Evolutionary conservation across 2,113 vertebrate genomes (phyloP).

Genomic region (Pipra filicauda): DNA sequence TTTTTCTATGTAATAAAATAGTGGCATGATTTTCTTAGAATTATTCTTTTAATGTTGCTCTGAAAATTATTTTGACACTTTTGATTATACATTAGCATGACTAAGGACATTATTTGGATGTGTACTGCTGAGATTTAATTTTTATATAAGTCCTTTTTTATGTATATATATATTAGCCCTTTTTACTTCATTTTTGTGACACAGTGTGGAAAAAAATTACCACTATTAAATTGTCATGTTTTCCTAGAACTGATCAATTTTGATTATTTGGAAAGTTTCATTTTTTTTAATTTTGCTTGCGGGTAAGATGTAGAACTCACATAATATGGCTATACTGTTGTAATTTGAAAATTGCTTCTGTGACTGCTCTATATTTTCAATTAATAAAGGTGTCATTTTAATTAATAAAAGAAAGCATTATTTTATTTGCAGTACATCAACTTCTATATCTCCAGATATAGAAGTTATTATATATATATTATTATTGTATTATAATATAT

Average conservation of each 20-base stretch:
- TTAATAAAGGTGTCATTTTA: not conserved
- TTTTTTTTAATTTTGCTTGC: not conserved
- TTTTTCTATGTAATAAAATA: not conserved
- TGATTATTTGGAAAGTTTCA: not conserved
- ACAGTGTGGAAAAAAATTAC: not conserved
- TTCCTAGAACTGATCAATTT: not conserved
- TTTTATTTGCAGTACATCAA: not conserved
- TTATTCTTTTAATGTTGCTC: not conserved
- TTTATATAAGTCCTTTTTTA: not conserved
- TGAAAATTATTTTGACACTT: not conserved
- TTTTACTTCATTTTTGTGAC: not conserved
- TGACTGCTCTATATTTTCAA: not conserved
- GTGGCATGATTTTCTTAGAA: not conserved
- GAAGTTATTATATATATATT: too few species aligned
- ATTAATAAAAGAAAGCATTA: not conserved
- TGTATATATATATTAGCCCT: not conserved
- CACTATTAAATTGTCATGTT: not conserved
- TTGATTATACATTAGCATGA: not conserved
- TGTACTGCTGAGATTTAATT: not conserved
- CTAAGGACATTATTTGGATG: not conserved
- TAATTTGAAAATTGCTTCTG: not conserved
- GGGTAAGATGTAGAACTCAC: not conserved
- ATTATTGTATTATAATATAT: not conserved
- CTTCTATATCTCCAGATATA: not conserved
- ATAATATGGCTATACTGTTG: not conserved